Conservation (phyloP, 2,888 invertebrate species). For the Stenotaenia linearis region DNA sequence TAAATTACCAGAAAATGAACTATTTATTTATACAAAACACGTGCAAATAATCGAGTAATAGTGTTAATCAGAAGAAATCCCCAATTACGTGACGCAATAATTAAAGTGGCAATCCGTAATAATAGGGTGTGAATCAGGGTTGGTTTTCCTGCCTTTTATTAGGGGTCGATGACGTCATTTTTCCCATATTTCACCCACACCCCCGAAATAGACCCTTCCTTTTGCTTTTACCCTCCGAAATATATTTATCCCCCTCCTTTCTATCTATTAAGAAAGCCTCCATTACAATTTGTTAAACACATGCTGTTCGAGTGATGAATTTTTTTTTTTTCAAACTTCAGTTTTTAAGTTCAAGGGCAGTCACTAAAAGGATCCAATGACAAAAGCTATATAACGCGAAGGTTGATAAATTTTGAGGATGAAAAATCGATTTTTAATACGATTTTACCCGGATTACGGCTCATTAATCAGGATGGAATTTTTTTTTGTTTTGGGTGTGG, state of each 20-base stretch:
- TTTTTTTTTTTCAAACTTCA: not conserved
- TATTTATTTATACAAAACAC: not conserved
- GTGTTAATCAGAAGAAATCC: not conserved
- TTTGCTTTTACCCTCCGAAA: not conserved
- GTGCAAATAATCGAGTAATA: not conserved
- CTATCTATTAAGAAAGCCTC: not conserved
- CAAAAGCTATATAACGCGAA: not conserved
- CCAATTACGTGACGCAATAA: not conserved
- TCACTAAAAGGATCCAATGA: not conserved
- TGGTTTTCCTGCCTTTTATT: not conserved
- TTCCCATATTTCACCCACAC: not conserved
- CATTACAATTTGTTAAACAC: not conserved
- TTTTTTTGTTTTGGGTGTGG: not conserved
- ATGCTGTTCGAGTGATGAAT: not conserved
- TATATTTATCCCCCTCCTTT: not conserved
- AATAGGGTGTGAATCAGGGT: slow-evolving; percentile 2
- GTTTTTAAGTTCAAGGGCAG: not conserved
- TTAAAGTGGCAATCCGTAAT: not conserved
- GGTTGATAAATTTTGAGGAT: not conserved
- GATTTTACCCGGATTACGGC: not conserved
- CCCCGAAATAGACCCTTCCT: not conserved
- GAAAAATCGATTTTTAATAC: too few relatives aligned
- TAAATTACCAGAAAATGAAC: not conserved
- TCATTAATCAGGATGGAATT: not conserved
- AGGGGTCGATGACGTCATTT: not conserved